phyloP scores from a whole-genome alignment of 2,888 invertebrate species.

The Spilosoma lubricipeda region DNA sequence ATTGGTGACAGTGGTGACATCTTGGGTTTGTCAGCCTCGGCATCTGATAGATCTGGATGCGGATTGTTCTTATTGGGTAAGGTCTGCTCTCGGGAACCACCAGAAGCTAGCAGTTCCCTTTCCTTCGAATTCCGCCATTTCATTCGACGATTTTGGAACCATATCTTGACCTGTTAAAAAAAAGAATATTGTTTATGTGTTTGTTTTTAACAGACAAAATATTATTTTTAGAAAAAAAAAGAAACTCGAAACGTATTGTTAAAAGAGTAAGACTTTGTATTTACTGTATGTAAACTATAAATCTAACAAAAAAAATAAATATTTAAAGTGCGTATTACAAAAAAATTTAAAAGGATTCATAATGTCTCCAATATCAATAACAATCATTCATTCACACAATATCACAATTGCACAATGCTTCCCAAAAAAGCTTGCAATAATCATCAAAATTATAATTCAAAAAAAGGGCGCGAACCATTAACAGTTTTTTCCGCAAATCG shows the following conservation, averaged over 20 bases:
- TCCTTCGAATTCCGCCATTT: conserved; percentile 99
- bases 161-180: conserved; percentile 86
- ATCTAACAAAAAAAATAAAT: neutral
- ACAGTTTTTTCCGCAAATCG: conserved; percentile 41
- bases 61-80: conserved; percentile 98
- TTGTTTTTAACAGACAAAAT: neutral
- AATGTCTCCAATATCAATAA: conserved; percentile 14
- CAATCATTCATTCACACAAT: conserved; percentile 30
- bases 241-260: too few relatives aligned
- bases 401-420: conserved; percentile 20
- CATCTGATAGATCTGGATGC: conserved; percentile 97
- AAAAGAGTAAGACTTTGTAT: neutral
- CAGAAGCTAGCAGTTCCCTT: conserved; percentile 95
- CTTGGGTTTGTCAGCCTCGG: conserved; percentile 92
- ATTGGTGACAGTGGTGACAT: conserved; percentile 87
- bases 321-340: neutral
- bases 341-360: conserved; percentile 2
- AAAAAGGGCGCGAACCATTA: conserved; percentile 46
- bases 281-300: neutral
- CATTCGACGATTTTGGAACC: conserved; percentile 99
- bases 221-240: neutral
- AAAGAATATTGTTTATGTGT: neutral
- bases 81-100: conserved; percentile 97
- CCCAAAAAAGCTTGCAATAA: conserved; percentile 39
- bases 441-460: conserved; percentile 43